A percentile compares a stretch with the other conserved stretches of the same genome.
phyloP scores from a whole-genome alignment of 1,140 invertebrate genomes.

The Eueides isabella region DNA sequence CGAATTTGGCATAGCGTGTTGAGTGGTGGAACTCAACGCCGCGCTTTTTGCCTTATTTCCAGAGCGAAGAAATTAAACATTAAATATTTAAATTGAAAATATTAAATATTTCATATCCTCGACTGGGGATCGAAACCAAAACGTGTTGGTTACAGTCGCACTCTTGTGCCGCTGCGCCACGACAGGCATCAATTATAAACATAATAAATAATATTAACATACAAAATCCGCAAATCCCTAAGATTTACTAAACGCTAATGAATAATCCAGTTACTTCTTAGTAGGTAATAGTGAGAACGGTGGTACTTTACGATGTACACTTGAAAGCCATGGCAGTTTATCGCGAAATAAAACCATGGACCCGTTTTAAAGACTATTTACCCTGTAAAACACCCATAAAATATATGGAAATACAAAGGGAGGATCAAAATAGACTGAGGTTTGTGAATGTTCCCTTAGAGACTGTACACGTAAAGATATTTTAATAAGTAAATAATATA shows the following conservation, averaged over 20 bases:
- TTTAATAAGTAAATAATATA: neutral
- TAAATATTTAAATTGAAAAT: too few relatives aligned
- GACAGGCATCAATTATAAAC: neutral
- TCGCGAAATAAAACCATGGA: slow-evolving; percentile 15
- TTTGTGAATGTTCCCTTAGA: neutral
- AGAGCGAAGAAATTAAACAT: too few relatives aligned
- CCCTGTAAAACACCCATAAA: slow-evolving; percentile 1
- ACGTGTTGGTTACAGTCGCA: too few relatives aligned
- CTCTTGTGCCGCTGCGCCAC: too few relatives aligned
- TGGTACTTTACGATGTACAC: neutral
- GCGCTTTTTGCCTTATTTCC: too few relatives aligned
- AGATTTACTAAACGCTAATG: neutral
- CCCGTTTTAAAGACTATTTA: slow-evolving; percentile 16
- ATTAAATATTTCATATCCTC: too few relatives aligned
- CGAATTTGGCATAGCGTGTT: too few relatives aligned
- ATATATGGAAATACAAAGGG: slow-evolving; percentile 1
- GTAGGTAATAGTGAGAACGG: neutral
- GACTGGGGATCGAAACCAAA: too few relatives aligned
- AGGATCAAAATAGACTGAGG: neutral
- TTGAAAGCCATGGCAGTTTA: neutral
- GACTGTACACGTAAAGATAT: neutral
- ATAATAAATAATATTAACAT: neutral
- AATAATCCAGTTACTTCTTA: neutral
- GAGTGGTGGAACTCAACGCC: too few relatives aligned
- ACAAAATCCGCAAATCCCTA: neutral